These are phyloP conservation scores for Andrena chrysosceles DNA, from an alignment of 2,888 invertebrate species.

Conservation along the genomic window DNA sequence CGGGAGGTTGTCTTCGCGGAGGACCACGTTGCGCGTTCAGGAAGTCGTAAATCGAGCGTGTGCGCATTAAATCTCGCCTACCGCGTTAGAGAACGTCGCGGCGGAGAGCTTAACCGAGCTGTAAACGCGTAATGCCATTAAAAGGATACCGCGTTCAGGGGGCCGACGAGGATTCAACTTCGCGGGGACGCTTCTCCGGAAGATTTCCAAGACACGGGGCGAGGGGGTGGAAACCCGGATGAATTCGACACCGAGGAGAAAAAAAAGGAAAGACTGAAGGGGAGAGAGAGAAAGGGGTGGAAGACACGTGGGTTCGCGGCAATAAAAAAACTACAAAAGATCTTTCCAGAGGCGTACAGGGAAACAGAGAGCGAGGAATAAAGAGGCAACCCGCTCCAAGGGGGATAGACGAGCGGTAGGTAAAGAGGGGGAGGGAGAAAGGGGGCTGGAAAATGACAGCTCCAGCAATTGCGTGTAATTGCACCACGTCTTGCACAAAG, in stretches of 20 bases:
- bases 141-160: slow-evolving; percentile 57
- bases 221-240: slow-evolving; percentile 35
- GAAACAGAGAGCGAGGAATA: slow-evolving; percentile 41
- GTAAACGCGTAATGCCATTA: slow-evolving; percentile 73
- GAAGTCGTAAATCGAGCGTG: slow-evolving; percentile 60
- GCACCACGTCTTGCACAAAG: slow-evolving; percentile 69
- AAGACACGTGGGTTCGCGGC: slow-evolving; percentile 57
- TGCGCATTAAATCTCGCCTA: slow-evolving; percentile 62
- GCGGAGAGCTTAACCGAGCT: slow-evolving; percentile 65
- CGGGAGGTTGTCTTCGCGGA: slow-evolving; percentile 46
- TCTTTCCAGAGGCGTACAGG: slow-evolving; percentile 37
- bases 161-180: slow-evolving; percentile 39
- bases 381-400: slow-evolving; percentile 4
- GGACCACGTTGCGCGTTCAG: slow-evolving; percentile 34
- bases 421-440: background rate
- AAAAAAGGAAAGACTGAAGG: background rate
- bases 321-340: slow-evolving; percentile 76
- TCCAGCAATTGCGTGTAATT: slow-evolving; percentile 69
- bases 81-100: slow-evolving; percentile 46
- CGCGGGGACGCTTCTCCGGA: slow-evolving; percentile 14
- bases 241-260: slow-evolving; percentile 58
- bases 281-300: background rate
- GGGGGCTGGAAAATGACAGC: slow-evolving; percentile 66
- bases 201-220: slow-evolving; percentile 17
- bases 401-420: slow-evolving; percentile 33